Base-by-base conservation (phyloP, 2,113 vertebrate species). In the Paramisgurnus dabryanus region DNA sequence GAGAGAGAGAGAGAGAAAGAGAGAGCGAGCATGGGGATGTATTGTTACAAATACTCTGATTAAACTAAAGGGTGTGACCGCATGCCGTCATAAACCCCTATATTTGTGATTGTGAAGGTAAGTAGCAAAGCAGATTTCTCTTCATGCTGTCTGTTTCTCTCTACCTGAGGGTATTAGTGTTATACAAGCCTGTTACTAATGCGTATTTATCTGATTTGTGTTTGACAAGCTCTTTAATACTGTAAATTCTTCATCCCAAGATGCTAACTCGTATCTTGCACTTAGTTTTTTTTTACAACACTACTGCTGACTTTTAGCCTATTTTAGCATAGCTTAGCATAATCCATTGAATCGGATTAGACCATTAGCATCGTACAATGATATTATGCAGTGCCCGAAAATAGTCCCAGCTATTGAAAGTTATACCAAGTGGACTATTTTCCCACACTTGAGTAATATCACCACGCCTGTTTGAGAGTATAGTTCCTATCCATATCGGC, bases 1-100 rank as follows among this genome's bases (percentile, higher is more conserved):
- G 81, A 80, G 80, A 87, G 82, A 49, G 67, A 13, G 58, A 77
- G 70, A n/a, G 61, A 61, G 50, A 79, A 40, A 40, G 81, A 80
- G 80, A 87, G 82, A 49, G 67, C 7, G 58, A 13, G 7, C 15
- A n/a, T 8, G 6, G 7, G 17, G 41, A 70, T n/a, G 68, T 70
- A 55, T n/a, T 50, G 50, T 43, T 72, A 58, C 53, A 72, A 41
- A 58, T 13, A 34, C 5, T 1, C 50, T 70, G 68, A 70, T 70
- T 39, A 70, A 70, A 55, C 49, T 55, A 13, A 53, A 70, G 1
- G 22, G 47, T 69, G 13, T 39, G 22, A 71, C 34, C 12, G 84
- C 78, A 80, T 68, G 39, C 61, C 13, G 9, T 39, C 22, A 83
- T 80, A 77, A 71, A 79, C 75, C 45, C 60, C 43, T 83, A 74